Percentiles rank a stretch among this genome's conserved stretches.
These are phyloP conservation scores for Nephila pilipes DNA, from an alignment of 1,140 invertebrate species.

Conservation along the genomic window DNA sequence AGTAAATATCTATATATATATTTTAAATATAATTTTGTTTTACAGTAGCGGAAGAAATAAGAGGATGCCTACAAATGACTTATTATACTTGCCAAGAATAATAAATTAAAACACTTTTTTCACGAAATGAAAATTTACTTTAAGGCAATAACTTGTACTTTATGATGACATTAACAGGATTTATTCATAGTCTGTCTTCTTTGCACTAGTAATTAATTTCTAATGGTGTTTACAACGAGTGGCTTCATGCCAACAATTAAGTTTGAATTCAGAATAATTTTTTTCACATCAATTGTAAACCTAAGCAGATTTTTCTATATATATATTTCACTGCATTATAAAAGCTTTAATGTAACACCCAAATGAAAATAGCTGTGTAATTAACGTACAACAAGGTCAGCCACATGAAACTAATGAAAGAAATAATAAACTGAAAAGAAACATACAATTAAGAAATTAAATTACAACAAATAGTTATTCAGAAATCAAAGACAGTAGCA, in stretches of 20 bases:
- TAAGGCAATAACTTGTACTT: conserved; percentile 17
- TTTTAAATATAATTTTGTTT: too few species aligned
- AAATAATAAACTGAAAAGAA: too few species aligned
- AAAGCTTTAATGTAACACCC: too few species aligned
- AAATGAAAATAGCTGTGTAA: too few species aligned
- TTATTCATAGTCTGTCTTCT: neutral
- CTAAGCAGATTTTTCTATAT: too few species aligned
- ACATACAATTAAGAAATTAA: too few species aligned
- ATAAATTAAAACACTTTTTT: conserved; percentile 12
- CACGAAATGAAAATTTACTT: neutral
- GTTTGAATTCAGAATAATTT: neutral
- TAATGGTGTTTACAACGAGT: neutral
- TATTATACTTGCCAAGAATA: neutral
- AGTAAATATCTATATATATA: too few species aligned
- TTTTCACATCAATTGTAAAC: neutral
- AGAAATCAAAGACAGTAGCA: too few species aligned
- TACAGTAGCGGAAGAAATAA: neutral
- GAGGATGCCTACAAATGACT: neutral
- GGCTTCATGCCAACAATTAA: neutral
- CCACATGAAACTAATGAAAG: too few species aligned
- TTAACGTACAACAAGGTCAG: too few species aligned
- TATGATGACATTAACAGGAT: conserved; percentile 9
- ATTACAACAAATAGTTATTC: too few species aligned
- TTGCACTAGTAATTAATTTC: neutral
- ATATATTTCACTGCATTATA: too few species aligned